Evolutionary conservation across 30 jellyfish, hydroid and myxozoan genomes (phyloP).

Genomic region (Aurelia sp.): DNA sequence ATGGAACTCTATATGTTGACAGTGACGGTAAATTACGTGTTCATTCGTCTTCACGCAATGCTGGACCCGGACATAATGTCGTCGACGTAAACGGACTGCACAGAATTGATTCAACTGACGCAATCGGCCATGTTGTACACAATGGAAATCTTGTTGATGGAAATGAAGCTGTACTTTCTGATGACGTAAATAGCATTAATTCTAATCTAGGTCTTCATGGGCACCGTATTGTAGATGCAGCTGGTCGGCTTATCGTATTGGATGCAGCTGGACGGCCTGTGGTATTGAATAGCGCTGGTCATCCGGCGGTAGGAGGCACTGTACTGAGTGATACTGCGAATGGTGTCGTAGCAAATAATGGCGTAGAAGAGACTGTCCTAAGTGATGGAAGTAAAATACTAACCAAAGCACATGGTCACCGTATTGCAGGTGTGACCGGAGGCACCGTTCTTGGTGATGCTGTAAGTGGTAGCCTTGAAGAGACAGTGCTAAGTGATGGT

Average conservation of each 20-base stretch:
- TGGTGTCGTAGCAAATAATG: too few relatives aligned
- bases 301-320: too few relatives aligned
- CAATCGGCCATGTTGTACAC: constrained; percentile 35
- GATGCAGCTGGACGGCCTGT: constrained; percentile 5
- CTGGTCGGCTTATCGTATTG: constrained; percentile 3
- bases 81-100: constrained; percentile 31
- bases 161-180: constrained; percentile 16
- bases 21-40: constrained; percentile 33
- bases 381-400: too few relatives aligned
- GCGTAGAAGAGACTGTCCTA: too few relatives aligned
- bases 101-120: constrained; percentile 18
- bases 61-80: neutral
- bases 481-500: neutral
- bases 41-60: constrained; percentile 1
- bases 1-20: constrained; percentile 30
- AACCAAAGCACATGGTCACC: too few relatives aligned
- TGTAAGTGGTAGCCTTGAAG: too few relatives aligned
- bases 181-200: constrained; percentile 14
- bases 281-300: too few relatives aligned
- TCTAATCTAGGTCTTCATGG: constrained; percentile 29
- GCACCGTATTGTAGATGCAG: constrained; percentile 31
- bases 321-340: too few relatives aligned
- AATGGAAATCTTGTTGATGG: constrained; percentile 37
- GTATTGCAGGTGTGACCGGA: too few relatives aligned
- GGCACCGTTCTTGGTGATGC: too few relatives aligned